Base-by-base conservation (phyloP, 64 coral and sea anemone species). In the Anthopleura sola region DNA sequence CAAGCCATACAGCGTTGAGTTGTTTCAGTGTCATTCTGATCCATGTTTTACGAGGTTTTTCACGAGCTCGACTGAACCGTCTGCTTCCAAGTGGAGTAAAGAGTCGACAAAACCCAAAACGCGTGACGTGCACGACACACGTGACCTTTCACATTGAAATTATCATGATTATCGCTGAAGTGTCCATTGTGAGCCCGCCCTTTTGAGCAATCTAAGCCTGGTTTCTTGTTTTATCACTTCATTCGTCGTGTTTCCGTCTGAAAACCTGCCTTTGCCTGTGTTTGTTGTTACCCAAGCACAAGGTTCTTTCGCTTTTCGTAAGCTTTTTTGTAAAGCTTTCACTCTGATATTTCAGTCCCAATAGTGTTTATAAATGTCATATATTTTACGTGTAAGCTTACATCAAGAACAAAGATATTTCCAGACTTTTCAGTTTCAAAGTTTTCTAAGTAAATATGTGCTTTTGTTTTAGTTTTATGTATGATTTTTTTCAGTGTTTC, bases 141-240 rank as follows among this genome's bases (percentile, higher is more conserved):
- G 66, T 71, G 66, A 71, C 66, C 29, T 71, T 71, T 71, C 66
- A 34, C 66, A 71, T 34, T 26, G 58, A 6, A 62, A 62, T 62
- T 34, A 71, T 71, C 14, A 71, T 71, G 29, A 71, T 71, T 71
- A 71, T 71, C n/a, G 66, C 66, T 71, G 66, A 71, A 71, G 28
- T 71, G 31, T 62, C 8, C 50, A 53, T 31, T 7, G 3, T 32
- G n/a, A 71, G 66, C 66, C 66, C 66, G 66, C 29, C 66, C 66
- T 71, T 71, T 71, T 34, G 15, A 71, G n/a, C 58, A 62, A 62
- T n/a, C 19, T 26, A 53, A 53, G 13, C 13, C 16, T 12, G 11
- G 6, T 13, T 13, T 26, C 24, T 62, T 62, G 58, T 24, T 62
- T 26, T 6, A 2, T n/a, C 23, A 20, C 5, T 62, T 21, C 23